phyloP scores from a whole-genome alignment of 2,797 vertebrate genomes.

The Danio choprae region DNA sequence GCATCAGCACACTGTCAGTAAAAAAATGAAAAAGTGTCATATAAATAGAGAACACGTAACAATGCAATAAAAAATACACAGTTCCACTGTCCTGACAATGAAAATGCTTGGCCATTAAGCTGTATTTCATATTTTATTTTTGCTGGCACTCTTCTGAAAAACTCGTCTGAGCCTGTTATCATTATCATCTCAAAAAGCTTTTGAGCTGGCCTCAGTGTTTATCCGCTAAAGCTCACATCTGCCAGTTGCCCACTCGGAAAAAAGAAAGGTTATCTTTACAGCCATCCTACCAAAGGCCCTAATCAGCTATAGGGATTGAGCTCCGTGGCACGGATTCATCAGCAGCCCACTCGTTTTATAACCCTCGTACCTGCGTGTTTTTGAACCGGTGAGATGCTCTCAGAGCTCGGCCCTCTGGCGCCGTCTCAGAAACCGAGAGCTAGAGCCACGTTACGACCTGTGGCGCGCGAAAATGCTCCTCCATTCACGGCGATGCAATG shows the following conservation, averaged over 20 bases:
- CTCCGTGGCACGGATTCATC: not conserved
- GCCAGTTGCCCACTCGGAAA: not conserved
- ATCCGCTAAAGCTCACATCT: conserved; percentile 6
- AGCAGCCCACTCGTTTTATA: not conserved
- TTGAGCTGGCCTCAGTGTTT: conserved; percentile 17
- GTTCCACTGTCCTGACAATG: not conserved
- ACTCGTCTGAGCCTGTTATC: conserved; percentile 11
- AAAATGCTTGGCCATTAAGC: not conserved
- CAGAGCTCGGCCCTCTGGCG: conserved; percentile 19
- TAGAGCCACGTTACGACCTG: not conserved
- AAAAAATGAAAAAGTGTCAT: conserved; percentile 6
- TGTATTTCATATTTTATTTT: conserved; percentile 14
- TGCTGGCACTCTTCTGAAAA: not conserved
- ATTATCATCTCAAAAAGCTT: conserved; percentile 33
- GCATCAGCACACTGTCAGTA: conserved; percentile 7
- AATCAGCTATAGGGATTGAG: conserved; percentile 32
- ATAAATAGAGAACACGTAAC: conserved; percentile 17
- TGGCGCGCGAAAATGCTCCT: conserved; percentile 7
- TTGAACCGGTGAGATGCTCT: conserved; percentile 49
- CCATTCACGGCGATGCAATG: conserved; percentile 55
- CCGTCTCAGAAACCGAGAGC: conserved; percentile 23
- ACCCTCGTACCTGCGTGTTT: conserved; percentile 32
- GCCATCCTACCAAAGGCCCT: not conserved
- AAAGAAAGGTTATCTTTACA: conserved; percentile 21
- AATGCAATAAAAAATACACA: conserved; percentile 34